Evolutionary conservation across 2,113 vertebrate species (phyloP), one percentile per base, ranked within the genome.

Genomic region (Perca fluviatilis): DNA sequence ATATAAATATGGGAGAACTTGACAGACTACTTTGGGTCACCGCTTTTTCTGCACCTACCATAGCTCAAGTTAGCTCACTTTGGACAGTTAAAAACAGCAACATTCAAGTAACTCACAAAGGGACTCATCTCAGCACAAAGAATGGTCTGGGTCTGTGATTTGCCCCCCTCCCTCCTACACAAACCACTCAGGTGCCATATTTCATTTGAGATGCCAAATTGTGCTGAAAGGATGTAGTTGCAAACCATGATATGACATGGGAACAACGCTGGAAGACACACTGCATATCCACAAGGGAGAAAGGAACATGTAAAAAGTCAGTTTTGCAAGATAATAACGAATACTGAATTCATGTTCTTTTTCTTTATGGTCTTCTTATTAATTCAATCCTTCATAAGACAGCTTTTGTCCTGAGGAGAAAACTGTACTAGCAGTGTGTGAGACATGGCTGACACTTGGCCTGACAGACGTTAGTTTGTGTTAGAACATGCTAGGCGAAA

Each of bases 401-500:
- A n/a, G 5, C 36, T 27, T 73, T 73, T 15, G 30, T 43, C 65
- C 51, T 53, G 46, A 68, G 64, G 14, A n/a, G 4, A 19, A 54
- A 56, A 47, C 21, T 49, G 47, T 3, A 72, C 25, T 15, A 11
- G 2, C 13, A 25, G 21, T 25, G 15, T 50, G 21, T 30, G 9
- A 23, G n/a, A 46, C 69, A 36, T 54, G 50, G 65, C 76, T 54
- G 68, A 64, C 8, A 11, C 2, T 30, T 25, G 15, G 60, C 51
- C 54, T 56, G 40, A 54, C 8, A 65, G 56, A 40, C 9, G 1
- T 47, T 46, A 56, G 73, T 74, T 73, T 75, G 74, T 74, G 71
- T 80, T 69, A 19, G 54, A 82, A 81, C 51, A 78, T 72, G 79
- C 62, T n/a, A 19, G 51, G 65, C 6, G 6, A 68, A 79, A 77